These are phyloP conservation scores for Catocala fraxini DNA, from an alignment of 2,888 invertebrate genomes.

Conservation along the genomic window DNA sequence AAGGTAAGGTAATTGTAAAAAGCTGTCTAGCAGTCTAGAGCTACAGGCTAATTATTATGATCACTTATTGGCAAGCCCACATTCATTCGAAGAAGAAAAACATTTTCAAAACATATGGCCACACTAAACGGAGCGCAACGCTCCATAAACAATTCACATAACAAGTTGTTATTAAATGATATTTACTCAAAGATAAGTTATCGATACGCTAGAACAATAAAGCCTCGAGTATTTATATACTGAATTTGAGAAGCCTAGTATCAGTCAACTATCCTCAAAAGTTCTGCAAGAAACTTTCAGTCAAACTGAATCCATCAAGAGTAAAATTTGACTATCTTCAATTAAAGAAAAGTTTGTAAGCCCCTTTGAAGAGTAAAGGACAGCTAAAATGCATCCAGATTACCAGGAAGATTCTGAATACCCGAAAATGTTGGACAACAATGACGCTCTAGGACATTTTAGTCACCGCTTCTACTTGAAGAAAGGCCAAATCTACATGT, in stretches of 20 bases:
- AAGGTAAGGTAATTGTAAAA: too few species aligned
- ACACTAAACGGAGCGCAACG: conserved; percentile 24
- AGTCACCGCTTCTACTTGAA: conserved; percentile 70
- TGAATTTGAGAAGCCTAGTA: conserved; percentile 8
- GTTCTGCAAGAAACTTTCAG: background rate
- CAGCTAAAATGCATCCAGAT: conserved; percentile 51
- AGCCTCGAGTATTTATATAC: conserved; percentile 40
- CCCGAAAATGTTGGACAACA: conserved; percentile 68
- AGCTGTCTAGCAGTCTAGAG: too few species aligned
- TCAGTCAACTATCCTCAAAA: background rate
- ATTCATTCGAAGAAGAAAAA: too few species aligned
- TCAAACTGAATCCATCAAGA: too few species aligned
- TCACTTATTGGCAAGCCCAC: too few species aligned
- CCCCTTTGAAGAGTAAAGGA: too few species aligned
- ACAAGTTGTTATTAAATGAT: conserved; percentile 7
- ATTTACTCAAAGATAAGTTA: conserved; percentile 37
- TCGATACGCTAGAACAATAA: conserved; percentile 28
- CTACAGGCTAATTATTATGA: too few species aligned
- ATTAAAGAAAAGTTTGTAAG: too few species aligned
- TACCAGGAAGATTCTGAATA: conserved; percentile 65
- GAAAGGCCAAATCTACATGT: conserved; percentile 71
- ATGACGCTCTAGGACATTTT: conserved; percentile 69
- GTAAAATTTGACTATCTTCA: too few species aligned
- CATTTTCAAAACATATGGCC: conserved; percentile 15
- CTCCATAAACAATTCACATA: conserved; percentile 16